A percentile compares a stretch with the other conserved stretches of the same genome.
phyloP scores from a whole-genome alignment of 2,797 vertebrate species.

The Eulemur coronatus region DNA sequence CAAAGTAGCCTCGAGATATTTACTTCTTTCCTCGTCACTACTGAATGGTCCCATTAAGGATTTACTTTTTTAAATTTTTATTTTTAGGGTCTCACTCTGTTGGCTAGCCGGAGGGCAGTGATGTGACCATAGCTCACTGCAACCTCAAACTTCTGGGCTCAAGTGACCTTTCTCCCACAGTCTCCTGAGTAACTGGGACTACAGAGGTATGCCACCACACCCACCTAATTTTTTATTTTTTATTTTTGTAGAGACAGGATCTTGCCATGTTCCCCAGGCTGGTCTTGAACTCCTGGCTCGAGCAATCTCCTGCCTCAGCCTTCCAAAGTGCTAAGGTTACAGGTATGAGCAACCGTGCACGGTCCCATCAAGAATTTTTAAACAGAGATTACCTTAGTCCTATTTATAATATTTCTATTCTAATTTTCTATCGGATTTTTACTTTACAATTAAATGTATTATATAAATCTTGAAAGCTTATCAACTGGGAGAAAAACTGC shows the following conservation, averaged over 20 bases:
- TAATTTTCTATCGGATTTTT: neutral
- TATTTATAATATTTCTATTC: neutral
- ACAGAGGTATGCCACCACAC: neutral
- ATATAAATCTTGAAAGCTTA: neutral
- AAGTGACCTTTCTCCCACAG: neutral
- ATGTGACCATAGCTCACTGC: neutral
- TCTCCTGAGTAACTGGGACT: neutral
- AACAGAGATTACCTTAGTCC: neutral
- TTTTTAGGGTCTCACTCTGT: neutral
- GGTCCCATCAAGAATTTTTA: neutral
- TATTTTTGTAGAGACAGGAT: neutral
- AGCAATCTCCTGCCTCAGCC: neutral
- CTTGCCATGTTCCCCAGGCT: neutral
- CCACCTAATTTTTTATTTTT: neutral
- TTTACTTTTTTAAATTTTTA: neutral
- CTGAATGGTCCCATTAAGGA: neutral
- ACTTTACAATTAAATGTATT: slow-evolving; percentile 8
- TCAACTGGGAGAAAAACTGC: neutral
- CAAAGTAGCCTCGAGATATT: neutral
- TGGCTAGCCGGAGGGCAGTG: neutral
- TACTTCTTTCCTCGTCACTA: slow-evolving; percentile 29
- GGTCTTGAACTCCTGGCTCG: neutral
- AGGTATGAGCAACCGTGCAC: neutral
- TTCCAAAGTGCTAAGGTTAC: neutral
- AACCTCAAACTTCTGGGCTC: neutral